Percentiles rank a stretch among this genome's conserved stretches.
These are phyloP conservation scores for Anabacerthia variegaticeps DNA, from an alignment of 2,797 vertebrate genomes.

Conservation along the genomic window DNA sequence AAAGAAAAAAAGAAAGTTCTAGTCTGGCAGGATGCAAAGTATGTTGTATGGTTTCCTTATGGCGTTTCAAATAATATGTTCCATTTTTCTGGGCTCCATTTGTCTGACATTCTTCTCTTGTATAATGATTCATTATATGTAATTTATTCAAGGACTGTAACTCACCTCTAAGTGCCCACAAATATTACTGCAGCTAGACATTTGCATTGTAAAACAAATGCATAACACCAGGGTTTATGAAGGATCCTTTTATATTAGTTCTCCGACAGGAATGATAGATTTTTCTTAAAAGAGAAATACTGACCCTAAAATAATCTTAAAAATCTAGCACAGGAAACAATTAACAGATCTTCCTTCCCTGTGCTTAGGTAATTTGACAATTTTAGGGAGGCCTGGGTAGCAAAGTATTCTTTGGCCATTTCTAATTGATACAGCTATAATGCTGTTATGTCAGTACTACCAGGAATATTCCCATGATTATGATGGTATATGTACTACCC, in stretches of 20 bases:
- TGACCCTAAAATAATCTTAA: neutral
- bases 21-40: neutral
- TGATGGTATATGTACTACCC: neutral
- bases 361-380: neutral
- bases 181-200: constrained; percentile 43
- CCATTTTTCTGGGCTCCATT: constrained; percentile 29
- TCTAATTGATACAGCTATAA: neutral
- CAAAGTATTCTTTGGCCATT: neutral
- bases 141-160: constrained; percentile 54
- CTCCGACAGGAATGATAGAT: neutral
- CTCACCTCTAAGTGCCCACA: constrained; percentile 44
- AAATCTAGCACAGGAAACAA: neutral
- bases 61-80: constrained; percentile 17
- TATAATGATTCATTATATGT: constrained; percentile 46
- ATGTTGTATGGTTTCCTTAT: neutral
- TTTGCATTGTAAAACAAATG: constrained; percentile 57
- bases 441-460: neutral
- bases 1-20: neutral
- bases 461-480: neutral
- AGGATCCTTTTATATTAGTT: neutral
- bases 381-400: neutral
- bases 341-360: neutral
- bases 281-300: neutral
- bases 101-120: constrained; percentile 19
- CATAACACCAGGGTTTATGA: neutral